These are phyloP conservation scores for Drosophila arizonae DNA, from an alignment of 1,140 invertebrate genomes.

Conservation along the genomic window DNA sequence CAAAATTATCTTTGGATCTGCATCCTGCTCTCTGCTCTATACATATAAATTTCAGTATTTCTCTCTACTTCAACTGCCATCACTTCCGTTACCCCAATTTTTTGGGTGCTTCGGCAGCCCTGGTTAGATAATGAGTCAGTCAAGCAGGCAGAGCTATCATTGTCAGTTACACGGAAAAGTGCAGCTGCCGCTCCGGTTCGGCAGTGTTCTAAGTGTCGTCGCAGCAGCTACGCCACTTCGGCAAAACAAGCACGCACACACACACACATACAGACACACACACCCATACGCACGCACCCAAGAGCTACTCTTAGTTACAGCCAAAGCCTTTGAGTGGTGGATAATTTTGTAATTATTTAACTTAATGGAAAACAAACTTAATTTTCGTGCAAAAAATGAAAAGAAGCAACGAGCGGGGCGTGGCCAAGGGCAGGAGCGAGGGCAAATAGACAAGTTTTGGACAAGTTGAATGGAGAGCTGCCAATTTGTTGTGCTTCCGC, in stretches of 20 bases:
- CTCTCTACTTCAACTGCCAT: too few species aligned
- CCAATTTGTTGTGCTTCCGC: conserved; percentile 46
- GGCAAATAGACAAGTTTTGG: conserved; percentile 39
- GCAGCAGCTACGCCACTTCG: conserved; percentile 41
- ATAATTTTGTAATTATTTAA: conserved; percentile 82
- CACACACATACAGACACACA: conserved; percentile 25
- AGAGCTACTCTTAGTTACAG: neutral
- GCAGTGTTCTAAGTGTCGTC: conserved; percentile 27
- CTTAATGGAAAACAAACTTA: conserved; percentile 81
- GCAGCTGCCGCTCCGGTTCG: conserved; percentile 58
- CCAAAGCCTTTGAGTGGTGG: conserved; percentile 59
- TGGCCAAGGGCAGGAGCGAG: conserved; percentile 1
- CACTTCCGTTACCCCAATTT: too few species aligned
- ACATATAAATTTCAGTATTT: too few species aligned
- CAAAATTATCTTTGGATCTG: too few species aligned
- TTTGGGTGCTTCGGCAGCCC: conserved; percentile 29
- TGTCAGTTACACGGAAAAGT: conserved; percentile 64
- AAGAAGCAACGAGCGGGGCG: conserved; percentile 36
- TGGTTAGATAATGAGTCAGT: conserved; percentile 55
- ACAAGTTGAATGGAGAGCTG: conserved; percentile 56
- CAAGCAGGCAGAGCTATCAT: conserved; percentile 63
- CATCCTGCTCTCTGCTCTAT: too few species aligned
- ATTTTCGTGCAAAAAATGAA: conserved; percentile 66
- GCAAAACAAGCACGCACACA: conserved; percentile 41
- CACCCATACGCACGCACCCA: conserved; percentile 10